Conservation (phyloP, 2,797 vertebrate genomes). For the Pseudochirops cupreus region DNA sequence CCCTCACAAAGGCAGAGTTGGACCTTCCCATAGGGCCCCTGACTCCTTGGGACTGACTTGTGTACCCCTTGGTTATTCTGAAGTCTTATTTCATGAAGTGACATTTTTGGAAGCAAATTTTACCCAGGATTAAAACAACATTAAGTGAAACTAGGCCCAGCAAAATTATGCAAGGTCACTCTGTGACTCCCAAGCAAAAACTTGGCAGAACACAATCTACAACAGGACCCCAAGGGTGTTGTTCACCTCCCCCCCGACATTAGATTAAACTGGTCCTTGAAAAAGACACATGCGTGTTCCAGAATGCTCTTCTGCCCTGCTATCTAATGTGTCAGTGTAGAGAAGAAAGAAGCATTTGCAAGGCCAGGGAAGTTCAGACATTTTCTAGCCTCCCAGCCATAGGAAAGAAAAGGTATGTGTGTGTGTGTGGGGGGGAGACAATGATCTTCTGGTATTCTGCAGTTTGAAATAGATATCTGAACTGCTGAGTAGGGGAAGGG, state of each 20-base stretch:
- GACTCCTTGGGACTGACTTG: neutral
- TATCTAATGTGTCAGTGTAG: neutral
- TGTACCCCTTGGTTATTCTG: neutral
- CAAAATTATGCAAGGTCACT: neutral
- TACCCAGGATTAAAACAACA: neutral
- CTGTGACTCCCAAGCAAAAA: neutral
- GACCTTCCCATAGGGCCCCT: neutral
- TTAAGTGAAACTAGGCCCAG: neutral
- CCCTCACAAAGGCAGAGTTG: neutral
- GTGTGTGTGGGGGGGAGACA: neutral
- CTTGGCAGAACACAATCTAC: neutral
- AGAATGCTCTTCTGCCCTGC: neutral
- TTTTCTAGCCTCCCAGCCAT: neutral
- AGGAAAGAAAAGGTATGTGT: neutral
- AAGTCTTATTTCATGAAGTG: neutral
- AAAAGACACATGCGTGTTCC: neutral
- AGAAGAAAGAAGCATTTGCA: too few species aligned
- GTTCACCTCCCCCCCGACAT: neutral
- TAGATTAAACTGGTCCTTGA: slow-evolving; percentile 1
- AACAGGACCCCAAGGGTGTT: neutral
- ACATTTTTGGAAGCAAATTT: neutral
- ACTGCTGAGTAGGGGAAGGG: neutral
- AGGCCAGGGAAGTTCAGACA: neutral
- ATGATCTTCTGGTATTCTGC: neutral
- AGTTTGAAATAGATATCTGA: neutral